Percentiles rank a stretch among this genome's conserved stretches.
Evolutionary conservation across 2,797 vertebrate species (phyloP).

Genomic region (Helostoma temminkii): DNA sequence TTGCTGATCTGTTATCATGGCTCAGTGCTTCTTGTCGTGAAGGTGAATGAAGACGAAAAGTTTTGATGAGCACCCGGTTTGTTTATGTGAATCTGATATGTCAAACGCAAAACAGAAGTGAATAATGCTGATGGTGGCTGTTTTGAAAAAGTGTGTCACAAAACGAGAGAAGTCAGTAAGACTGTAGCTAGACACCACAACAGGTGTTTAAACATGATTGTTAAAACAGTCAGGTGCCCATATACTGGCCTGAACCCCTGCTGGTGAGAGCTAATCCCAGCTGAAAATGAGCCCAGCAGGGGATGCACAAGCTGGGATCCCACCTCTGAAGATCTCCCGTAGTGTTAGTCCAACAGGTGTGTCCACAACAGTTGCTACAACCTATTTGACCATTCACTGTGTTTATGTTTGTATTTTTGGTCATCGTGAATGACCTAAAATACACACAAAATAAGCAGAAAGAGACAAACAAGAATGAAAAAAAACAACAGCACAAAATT

Average conservation of each 20-base stretch:
- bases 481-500: no score
- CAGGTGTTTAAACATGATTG: conserved; percentile 58
- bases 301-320: conserved; percentile 33
- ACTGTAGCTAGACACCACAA: conserved; percentile 12
- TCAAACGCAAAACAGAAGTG: conserved; percentile 47
- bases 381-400: conserved; percentile 41
- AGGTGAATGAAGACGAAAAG: conserved; percentile 48
- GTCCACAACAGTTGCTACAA: conserved; percentile 70
- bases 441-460: no score
- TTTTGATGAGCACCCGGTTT: conserved; percentile 19
- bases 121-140: conserved; percentile 42
- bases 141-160: conserved; percentile 31
- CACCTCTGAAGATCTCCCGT: conserved; percentile 35
- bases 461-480: no score
- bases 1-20: conserved; percentile 56
- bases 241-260: conserved; percentile 50
- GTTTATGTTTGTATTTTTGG: no score
- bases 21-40: conserved; percentile 53
- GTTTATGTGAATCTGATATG: conserved; percentile 32
- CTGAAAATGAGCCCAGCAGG: conserved; percentile 47
- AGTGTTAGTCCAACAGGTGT: conserved; percentile 56
- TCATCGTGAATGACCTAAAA: no score
- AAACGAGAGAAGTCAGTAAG: conserved; percentile 50
- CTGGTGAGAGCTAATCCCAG: conserved; percentile 38
- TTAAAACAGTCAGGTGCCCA: conserved; percentile 63